Evolutionary conservation across 64 coral and sea anemone species (phyloP).

Genomic region (Pocillopora verrucosa): DNA sequence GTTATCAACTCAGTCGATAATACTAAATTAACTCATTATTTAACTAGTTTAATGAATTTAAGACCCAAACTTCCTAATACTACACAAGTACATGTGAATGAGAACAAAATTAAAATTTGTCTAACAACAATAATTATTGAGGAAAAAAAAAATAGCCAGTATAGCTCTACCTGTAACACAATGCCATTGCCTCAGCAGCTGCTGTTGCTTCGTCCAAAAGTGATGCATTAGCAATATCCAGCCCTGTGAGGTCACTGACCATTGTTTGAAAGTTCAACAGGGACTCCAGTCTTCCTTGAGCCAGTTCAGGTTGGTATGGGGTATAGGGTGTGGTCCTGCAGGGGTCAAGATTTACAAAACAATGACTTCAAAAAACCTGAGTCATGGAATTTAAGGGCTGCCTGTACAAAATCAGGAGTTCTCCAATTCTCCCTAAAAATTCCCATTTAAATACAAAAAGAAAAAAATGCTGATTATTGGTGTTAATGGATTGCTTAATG

Average conservation of each 20-base stretch:
- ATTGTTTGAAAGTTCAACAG: constrained; percentile 97
- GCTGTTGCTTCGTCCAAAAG: constrained; percentile 95
- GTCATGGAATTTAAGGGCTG: neutral
- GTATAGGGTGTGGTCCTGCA: constrained; percentile 93
- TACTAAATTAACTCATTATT: too few relatives aligned
- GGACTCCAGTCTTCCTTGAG: constrained; percentile 92
- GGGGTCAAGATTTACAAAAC: neutral
- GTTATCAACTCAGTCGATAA: too few relatives aligned
- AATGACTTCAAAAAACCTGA: neutral
- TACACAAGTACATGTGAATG: too few relatives aligned
- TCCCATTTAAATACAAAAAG: too few relatives aligned
- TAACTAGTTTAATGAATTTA: too few relatives aligned
- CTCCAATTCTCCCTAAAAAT: too few relatives aligned
- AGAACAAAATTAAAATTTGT: neutral
- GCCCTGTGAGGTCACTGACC: constrained; percentile 91
- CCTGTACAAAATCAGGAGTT: neutral
- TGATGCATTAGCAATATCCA: constrained; percentile 96
- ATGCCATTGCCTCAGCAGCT: constrained; percentile 93
- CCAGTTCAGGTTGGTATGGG: constrained; percentile 97
- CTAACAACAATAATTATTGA: neutral
- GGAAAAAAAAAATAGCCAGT: neutral
- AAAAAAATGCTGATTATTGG: too few relatives aligned
- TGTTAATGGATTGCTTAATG: too few relatives aligned
- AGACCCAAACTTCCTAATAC: too few relatives aligned
- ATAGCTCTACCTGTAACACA: constrained; percentile 77